Evolutionary conservation across 2,113 vertebrate genomes (phyloP), one percentile per base, ranked within the genome.

Genomic region (Asarcornis scutulata): DNA sequence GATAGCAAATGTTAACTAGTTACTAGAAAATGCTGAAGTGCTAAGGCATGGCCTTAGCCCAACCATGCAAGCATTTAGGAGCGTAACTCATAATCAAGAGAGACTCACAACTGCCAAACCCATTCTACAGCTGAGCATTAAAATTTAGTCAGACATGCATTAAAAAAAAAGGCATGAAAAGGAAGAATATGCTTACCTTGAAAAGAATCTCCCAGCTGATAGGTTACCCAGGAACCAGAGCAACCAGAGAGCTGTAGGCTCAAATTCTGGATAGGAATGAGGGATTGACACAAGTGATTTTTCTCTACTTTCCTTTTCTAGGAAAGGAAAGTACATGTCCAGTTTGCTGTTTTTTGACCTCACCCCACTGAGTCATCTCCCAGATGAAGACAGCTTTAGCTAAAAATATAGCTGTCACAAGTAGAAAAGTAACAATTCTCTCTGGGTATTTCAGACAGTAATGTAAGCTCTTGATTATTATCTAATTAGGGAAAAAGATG

Each of bases 401-500:
- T 89, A 72, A 83, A 93, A 83, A 71, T 34, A 73, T 34, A 83
- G 6, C 40, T 93, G n/a, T 68, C 26, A 34, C 17, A 36, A 11
- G 4, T 31, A 50, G 38, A 90, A 74, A 86, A 86, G 17, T 55
- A 86, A 77, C 15, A 68, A 40, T 72, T 84, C 64, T 72, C 27
- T 48, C 2, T 53, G 60, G 12, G 17, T 93, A 82, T 81, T 96
- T 88, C 60, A 90, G 73, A 32, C 36, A 81, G 18, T 83, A 44
- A 72, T 17, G 16, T 64, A 93, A 91, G 27, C 38, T 90, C 69
- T 82, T 78, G 72, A 77, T 91, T 78, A 81, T 78, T 90, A 73
- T 36, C 73, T 86, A 88, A 92, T 90, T 86, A 84, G n/a, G 71
- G 36, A 58, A 89, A 92, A 86, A 93, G 22, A 40, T 73, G 32